Evolutionary conservation across 2,113 vertebrate species (phyloP), one percentile per base, ranked within the genome.

Genomic region (Trichomycterus rosablanca): DNA sequence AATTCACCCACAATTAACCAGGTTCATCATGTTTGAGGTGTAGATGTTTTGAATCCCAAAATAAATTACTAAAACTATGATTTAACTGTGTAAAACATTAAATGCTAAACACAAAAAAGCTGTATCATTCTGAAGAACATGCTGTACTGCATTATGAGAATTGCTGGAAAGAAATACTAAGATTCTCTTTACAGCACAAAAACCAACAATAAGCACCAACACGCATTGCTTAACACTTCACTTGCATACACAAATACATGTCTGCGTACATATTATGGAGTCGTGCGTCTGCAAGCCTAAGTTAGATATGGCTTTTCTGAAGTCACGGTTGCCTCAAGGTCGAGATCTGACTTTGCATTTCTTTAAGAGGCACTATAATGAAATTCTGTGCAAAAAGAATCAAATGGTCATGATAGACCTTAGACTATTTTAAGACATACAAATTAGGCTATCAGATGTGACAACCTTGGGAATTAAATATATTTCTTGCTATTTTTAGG

Each of bases 351-450:
- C 37, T 40, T 45, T 40, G 16, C 52, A 44, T 14, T 54, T 44
- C 60, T 37, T 52, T 22, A 52, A 20, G 60, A 72, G 60, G 60
- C 55, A 73, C 60, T 55, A 49, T 35, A 37, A 61, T 8, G 56
- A 63, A 37, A 51, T 54, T 55, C 16, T 64, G 43, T 59, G 46
- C 54, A 59, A 72, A 68, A 49, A 44, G 15, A 62, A 28, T 23
- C 32, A 34, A 44, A 46, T 20, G 19, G n/a, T 37, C n/a, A n/a
- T n/a, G n/a, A n/a, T 65, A 54, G 10, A 50, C 20, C 4, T 18
- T 35, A 34, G 45, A 20, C 52, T 6, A 30, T 26, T n/a, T 56
- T 43, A 52, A 51, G 26, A 50, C 34, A 28, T 5, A 39, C 24
- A 3, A 1, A 61, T 6, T 9, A 49, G 22, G 10, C 11, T 4